These are phyloP conservation scores for Orbicella faveolata DNA, from an alignment of 64 coral and sea anemone species.

Conservation along the genomic window DNA sequence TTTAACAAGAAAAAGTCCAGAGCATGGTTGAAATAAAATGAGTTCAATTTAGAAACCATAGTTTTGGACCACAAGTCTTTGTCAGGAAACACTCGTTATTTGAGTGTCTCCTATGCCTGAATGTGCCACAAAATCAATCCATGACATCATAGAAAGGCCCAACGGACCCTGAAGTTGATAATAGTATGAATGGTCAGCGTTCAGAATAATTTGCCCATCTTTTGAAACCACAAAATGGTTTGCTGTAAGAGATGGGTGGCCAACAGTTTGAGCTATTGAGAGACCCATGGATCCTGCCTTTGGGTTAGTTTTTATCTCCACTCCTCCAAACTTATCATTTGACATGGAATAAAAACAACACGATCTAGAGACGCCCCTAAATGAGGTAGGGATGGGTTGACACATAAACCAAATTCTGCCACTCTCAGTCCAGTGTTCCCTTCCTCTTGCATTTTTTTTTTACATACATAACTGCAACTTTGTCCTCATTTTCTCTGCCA, in stretches of 20 bases:
- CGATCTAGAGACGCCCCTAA: conserved; percentile 66
- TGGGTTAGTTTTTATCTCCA: conserved; percentile 62
- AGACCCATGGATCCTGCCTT: conserved; percentile 60
- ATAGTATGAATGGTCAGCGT: conserved; percentile 26
- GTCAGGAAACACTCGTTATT: conserved; percentile 23
- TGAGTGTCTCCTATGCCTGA: conserved; percentile 25
- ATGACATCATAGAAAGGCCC: conserved; percentile 7
- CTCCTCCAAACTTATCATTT: conserved; percentile 61
- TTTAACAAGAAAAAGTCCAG: conserved; percentile 40
- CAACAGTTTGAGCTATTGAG: conserved; percentile 46
- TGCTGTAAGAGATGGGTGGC: conserved; percentile 55
- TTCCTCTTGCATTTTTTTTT: conserved; percentile 47
- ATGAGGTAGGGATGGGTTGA: conserved; percentile 58
- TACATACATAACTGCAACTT: conserved; percentile 58
- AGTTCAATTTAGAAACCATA: conserved; percentile 57
- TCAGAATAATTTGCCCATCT: not conserved
- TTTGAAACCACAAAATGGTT: conserved; percentile 29
- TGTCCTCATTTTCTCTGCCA: conserved; percentile 67
- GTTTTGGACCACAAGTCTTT: conserved; percentile 45
- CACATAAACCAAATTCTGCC: conserved; percentile 42
- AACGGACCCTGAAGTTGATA: conserved; percentile 8
- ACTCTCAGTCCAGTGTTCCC: conserved; percentile 49
- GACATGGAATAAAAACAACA: conserved; percentile 68
- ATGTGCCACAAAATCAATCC: not conserved
- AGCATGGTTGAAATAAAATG: conserved; percentile 39